Evolutionary conservation across 2,113 vertebrate species (phyloP).

Genomic region (Lamprologus ornatipinnis): DNA sequence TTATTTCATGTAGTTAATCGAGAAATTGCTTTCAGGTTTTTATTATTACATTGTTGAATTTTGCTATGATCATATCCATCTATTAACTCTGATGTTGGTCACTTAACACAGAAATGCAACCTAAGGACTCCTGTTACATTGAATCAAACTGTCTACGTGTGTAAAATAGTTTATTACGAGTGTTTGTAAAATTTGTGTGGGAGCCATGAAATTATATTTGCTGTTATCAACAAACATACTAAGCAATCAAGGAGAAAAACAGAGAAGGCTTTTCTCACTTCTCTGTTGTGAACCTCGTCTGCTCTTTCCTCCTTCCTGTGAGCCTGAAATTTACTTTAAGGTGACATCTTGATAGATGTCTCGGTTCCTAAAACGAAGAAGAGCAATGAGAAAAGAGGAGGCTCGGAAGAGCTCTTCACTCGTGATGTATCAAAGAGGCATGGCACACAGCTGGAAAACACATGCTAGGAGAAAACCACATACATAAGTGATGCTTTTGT

Average conservation of each 20-base stretch:
- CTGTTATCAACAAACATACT: background rate
- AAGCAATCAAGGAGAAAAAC: background rate
- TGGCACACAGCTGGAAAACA: rapidly evolving
- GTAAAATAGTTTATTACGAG: background rate
- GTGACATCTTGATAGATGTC: background rate
- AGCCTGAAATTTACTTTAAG: rapidly evolving
- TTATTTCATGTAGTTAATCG: background rate
- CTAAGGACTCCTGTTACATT: background rate
- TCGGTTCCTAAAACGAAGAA: background rate
- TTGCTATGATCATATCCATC: background rate
- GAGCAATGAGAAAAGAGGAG: background rate
- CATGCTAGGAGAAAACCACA: background rate
- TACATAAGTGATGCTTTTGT: background rate
- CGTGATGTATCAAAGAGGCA: background rate
- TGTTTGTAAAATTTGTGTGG: background rate
- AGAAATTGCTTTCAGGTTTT: background rate
- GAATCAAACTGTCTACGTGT: background rate
- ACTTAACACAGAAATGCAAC: background rate
- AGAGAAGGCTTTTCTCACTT: background rate
- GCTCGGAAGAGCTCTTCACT: background rate
- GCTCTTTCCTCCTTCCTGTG: background rate
- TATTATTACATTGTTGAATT: background rate
- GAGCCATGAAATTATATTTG: background rate
- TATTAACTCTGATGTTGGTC: background rate
- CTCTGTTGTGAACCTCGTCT: background rate